These are phyloP conservation scores for Xylocopa sonorina DNA, from an alignment of 1,140 invertebrate species.

Conservation along the genomic window DNA sequence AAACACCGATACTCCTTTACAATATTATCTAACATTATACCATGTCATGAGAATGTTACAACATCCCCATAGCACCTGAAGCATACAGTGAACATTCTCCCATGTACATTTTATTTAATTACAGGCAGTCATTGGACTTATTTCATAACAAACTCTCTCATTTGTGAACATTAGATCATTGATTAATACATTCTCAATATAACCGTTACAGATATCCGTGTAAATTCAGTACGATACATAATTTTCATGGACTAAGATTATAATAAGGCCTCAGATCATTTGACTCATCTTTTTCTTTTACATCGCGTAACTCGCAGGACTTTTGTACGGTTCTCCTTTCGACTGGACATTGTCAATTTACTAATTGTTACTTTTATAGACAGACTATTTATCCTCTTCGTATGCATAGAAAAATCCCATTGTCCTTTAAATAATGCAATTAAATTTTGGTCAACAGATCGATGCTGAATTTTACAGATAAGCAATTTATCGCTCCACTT, in stretches of 20 bases:
- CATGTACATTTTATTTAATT: slow-evolving; percentile 72
- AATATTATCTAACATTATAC: slow-evolving; percentile 67
- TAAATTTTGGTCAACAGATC: neutral
- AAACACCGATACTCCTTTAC: slow-evolving; percentile 68
- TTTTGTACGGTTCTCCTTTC: neutral
- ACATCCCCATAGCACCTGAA: slow-evolving; percentile 75
- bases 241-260: slow-evolving; percentile 70
- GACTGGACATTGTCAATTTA: neutral
- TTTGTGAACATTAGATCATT: slow-evolving; percentile 63
- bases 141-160: slow-evolving; percentile 75
- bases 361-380: neutral
- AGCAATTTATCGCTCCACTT: neutral
- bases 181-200: slow-evolving; percentile 63
- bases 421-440: neutral
- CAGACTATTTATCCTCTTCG: neutral
- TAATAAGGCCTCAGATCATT: slow-evolving; percentile 77
- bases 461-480: neutral
- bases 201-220: slow-evolving; percentile 62
- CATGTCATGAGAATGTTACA: slow-evolving; percentile 65
- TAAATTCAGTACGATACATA: slow-evolving; percentile 66
- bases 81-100: slow-evolving; percentile 79
- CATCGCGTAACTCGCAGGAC: slow-evolving; percentile 49
- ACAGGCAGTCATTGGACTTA: slow-evolving; percentile 77
- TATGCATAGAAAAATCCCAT: neutral
- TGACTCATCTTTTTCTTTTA: slow-evolving; percentile 57